Evolutionary conservation across 2,888 invertebrate genomes (phyloP).

Genomic region (Lordiphosa fenestrarum): DNA sequence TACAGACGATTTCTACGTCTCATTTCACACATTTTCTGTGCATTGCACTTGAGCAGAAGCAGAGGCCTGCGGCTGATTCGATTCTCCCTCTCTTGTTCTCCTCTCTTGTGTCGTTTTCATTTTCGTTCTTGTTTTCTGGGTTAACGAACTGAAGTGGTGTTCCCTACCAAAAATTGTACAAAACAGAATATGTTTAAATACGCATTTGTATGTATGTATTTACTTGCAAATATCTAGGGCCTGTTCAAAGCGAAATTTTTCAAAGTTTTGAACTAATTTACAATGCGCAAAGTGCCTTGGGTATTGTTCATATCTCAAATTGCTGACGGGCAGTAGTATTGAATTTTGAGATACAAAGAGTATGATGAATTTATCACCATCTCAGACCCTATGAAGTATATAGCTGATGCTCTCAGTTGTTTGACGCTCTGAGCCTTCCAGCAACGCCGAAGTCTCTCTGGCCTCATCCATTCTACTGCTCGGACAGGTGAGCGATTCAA

Average conservation of each 20-base stretch:
- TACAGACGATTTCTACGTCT: background rate
- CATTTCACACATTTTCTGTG: conserved; percentile 19
- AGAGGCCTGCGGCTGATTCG: background rate
- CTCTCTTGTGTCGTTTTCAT: conserved; percentile 17
- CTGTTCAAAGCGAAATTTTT: conserved; percentile 1
- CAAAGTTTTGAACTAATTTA: conserved; percentile 20
- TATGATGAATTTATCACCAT: too few relatives aligned
- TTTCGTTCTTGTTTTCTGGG: conserved; percentile 39
- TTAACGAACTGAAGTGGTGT: conserved; percentile 49
- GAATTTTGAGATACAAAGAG: too few relatives aligned
- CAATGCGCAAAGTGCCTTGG: conserved; percentile 22
- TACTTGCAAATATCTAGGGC: conserved; percentile 24
- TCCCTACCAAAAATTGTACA: conserved; percentile 10
- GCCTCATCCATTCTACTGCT: too few relatives aligned
- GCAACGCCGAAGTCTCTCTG: too few relatives aligned
- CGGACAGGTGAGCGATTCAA: too few relatives aligned
- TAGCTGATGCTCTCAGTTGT: too few relatives aligned
- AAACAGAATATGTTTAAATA: too few relatives aligned
- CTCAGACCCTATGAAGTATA: too few relatives aligned
- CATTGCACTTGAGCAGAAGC: conserved; percentile 1
- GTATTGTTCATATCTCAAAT: conserved; percentile 8
- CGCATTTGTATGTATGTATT: background rate
- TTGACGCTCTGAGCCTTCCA: too few relatives aligned
- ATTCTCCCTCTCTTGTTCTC: conserved; percentile 5
- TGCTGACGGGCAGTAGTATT: too few relatives aligned